phyloP scores from a whole-genome alignment of 2,797 vertebrate genomes.

The Fratercula arctica region DNA sequence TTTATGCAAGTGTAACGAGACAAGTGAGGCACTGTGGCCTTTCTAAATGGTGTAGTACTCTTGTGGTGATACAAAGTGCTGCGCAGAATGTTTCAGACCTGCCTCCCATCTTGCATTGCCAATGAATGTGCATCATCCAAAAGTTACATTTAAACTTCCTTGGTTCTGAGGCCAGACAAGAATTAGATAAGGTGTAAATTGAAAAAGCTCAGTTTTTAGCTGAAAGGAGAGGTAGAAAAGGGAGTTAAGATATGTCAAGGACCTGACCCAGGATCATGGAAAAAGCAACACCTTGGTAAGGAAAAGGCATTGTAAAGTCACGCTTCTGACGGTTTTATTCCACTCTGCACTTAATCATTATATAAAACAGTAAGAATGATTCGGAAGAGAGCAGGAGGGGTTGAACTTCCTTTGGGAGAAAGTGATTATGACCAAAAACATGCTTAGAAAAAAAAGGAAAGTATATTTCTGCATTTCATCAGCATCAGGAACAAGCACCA shows the following conservation, averaged over 20 bases:
- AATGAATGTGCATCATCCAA: neutral
- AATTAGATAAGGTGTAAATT: neutral
- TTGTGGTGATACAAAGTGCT: neutral
- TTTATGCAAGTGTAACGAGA: neutral
- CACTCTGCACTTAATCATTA: neutral
- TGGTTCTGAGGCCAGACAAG: neutral
- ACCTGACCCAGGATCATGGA: neutral
- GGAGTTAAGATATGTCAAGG: neutral
- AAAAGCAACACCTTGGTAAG: neutral
- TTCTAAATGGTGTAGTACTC: neutral
- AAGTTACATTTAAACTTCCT: neutral
- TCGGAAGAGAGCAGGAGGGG: neutral
- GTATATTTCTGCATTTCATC: neutral
- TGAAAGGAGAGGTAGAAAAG: neutral
- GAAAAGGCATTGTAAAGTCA: neutral
- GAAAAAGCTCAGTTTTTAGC: neutral
- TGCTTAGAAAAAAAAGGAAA: neutral
- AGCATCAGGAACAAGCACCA: neutral
- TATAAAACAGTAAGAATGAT: neutral
- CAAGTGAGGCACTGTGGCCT: accelerated
- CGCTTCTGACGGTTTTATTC: constrained; percentile 22
- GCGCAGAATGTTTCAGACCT: neutral
- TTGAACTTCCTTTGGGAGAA: neutral
- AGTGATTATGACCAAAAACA: neutral
- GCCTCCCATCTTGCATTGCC: neutral